Evolutionary conservation across 2,888 invertebrate species (phyloP).

Genomic region (Tipula helvola): DNA sequence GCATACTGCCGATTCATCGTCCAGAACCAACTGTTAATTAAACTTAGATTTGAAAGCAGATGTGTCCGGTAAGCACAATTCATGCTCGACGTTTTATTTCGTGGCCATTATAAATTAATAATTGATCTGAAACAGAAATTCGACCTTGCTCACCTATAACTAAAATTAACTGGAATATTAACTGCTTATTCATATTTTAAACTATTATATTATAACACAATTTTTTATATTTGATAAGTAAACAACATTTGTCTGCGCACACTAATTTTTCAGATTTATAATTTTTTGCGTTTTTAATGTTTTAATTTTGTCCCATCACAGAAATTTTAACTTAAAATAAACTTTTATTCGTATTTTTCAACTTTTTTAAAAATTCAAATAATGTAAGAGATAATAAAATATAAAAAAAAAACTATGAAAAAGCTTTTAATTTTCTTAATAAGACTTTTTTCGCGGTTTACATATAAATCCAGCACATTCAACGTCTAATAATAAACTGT

Average conservation of each 20-base stretch:
- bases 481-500: constrained; percentile 9
- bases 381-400: background rate
- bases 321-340: background rate
- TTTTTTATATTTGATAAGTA: background rate
- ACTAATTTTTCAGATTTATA: background rate
- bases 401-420: background rate
- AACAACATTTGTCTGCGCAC: background rate
- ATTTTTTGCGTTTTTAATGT: background rate
- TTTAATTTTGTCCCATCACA: background rate
- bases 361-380: background rate
- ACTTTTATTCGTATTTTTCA: background rate
- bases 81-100: background rate
- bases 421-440: background rate
- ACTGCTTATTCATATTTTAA: background rate
- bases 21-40: no score
- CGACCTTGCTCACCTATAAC: background rate
- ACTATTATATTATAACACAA: background rate
- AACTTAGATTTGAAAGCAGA: no score
- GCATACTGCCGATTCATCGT: no score
- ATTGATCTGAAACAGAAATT: background rate
- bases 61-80: background rate
- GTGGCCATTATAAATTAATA: background rate
- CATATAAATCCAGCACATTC: background rate
- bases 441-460: background rate
- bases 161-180: background rate